Conservation (phyloP, 2,888 invertebrate genomes). For the Pachydiplax longipennis region DNA sequence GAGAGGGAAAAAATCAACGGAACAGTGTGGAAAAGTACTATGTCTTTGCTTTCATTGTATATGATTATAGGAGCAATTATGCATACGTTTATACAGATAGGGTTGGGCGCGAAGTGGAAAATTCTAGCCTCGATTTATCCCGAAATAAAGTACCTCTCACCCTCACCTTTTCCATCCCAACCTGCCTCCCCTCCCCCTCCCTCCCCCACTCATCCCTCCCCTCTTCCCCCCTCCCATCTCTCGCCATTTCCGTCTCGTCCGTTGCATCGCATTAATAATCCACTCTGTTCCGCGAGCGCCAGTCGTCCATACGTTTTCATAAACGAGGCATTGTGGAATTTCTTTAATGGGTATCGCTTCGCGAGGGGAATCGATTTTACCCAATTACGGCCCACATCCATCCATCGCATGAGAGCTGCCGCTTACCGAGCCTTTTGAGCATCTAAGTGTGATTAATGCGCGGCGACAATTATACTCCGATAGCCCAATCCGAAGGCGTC, state of each 20-base stretch:
- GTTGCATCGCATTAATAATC: background rate
- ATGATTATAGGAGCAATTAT: too few species aligned
- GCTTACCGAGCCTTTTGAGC: background rate
- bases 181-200: background rate
- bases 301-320: background rate
- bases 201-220: background rate
- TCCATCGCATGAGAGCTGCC: background rate
- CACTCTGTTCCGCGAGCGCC: background rate
- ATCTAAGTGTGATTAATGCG: background rate
- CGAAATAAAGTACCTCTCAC: background rate
- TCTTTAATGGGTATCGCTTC: background rate
- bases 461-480: background rate
- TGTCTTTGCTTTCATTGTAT: too few species aligned
- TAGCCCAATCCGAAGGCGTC: background rate
- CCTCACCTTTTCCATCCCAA: background rate
- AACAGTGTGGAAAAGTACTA: too few species aligned
- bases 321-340: constrained; percentile 1
- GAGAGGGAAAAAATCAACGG: too few species aligned
- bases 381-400: background rate
- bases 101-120: too few species aligned
- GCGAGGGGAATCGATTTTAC: background rate
- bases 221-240: background rate
- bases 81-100: too few species aligned
- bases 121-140: too few species aligned
- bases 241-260: background rate